These are phyloP conservation scores for Pygmarrhopalites habei DNA, from an alignment of 1,140 invertebrate genomes.

Conservation along the genomic window DNA sequence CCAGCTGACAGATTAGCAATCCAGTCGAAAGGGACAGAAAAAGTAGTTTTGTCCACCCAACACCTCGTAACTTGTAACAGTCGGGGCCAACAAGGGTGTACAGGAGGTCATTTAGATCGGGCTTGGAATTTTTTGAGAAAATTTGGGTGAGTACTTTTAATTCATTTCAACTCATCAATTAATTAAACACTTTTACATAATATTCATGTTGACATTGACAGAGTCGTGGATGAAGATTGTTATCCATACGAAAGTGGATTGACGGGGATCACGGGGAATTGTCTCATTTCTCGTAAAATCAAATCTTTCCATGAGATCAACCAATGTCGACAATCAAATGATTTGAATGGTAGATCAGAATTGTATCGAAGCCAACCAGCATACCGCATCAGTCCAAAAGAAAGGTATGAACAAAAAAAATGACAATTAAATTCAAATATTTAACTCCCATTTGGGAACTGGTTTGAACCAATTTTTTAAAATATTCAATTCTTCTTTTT, in stretches of 20 bases:
- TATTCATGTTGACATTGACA: no score
- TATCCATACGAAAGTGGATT: constrained; percentile 65
- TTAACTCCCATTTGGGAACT: no score
- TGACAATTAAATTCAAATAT: no score
- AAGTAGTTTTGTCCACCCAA: constrained; percentile 66
- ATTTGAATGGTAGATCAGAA: constrained; percentile 38
- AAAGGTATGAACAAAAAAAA: no score
- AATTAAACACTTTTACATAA: no score
- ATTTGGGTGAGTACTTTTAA: no score
- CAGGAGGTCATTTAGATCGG: constrained; percentile 77
- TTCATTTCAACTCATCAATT: not conserved
- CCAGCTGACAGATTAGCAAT: constrained; percentile 57
- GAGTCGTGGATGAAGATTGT: constrained; percentile 70
- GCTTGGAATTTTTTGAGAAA: constrained; percentile 82
- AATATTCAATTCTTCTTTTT: no score
- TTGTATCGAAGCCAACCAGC: constrained; percentile 73
- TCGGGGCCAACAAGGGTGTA: constrained; percentile 66
- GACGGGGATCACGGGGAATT: constrained; percentile 48
- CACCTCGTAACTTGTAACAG: constrained; percentile 77
- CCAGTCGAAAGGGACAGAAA: constrained; percentile 67
- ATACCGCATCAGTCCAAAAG: constrained; percentile 65
- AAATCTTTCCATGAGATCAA: constrained; percentile 34
- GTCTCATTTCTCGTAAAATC: constrained; percentile 40
- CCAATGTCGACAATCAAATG: constrained; percentile 31
- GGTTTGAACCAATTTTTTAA: no score